Evolutionary conservation across 2,888 invertebrate species (phyloP).

Genomic region (Podabrus alpinus): DNA sequence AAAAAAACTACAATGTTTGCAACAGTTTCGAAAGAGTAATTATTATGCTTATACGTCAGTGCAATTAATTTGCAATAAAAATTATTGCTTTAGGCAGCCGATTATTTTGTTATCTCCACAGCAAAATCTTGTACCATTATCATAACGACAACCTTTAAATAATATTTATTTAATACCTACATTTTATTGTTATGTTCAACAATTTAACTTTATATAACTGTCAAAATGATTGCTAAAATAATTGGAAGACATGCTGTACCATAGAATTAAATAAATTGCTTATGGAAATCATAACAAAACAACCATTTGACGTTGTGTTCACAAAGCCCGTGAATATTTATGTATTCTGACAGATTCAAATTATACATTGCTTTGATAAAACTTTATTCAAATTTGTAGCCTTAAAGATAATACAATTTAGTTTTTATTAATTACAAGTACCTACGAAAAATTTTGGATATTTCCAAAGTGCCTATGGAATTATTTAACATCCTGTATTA

Average conservation of each 20-base stretch:
- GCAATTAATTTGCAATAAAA: not conserved
- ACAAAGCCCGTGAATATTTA: conserved; percentile 1
- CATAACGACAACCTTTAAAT: not conserved
- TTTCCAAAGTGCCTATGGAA: not conserved
- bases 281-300: conserved; percentile 1
- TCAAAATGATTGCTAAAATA: conserved; percentile 2
- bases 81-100: not conserved
- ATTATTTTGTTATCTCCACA: not conserved
- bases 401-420: not conserved
- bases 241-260: not conserved
- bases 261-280: conserved; percentile 1
- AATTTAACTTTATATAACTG: not conserved
- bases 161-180: not conserved
- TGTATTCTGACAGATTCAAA: not conserved
- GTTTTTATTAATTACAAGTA: too few relatives aligned
- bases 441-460: too few relatives aligned
- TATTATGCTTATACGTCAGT: not conserved
- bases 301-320: not conserved
- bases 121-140: not conserved
- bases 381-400: not conserved
- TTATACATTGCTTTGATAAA: not conserved
- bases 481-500: not conserved
- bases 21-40: not conserved
- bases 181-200: not conserved
- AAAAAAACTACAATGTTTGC: not conserved